Conservation (phyloP, 2,797 vertebrate genomes). For the Peromyscus nudipes region DNA sequence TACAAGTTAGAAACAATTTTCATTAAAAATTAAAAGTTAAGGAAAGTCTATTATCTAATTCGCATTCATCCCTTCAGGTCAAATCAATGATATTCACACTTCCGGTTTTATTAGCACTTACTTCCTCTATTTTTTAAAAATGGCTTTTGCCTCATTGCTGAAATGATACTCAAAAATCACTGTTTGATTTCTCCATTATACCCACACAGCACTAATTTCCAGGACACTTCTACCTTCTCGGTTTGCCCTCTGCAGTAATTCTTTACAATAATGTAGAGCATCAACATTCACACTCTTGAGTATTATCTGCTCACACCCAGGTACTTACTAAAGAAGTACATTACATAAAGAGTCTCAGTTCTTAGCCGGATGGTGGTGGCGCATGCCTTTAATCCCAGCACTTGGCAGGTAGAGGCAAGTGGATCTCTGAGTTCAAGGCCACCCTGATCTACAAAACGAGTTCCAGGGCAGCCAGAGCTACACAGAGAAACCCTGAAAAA, state of each 20-base stretch:
- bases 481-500: neutral
- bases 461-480: neutral
- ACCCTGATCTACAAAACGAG: neutral
- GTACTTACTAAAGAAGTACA: neutral
- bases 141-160: neutral
- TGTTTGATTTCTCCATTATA: neutral
- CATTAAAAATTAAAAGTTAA: neutral
- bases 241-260: slow-evolving; percentile 3
- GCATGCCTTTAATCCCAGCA: neutral
- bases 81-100: slow-evolving; percentile 10
- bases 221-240: neutral
- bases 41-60: slow-evolving; percentile 19
- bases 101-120: slow-evolving; percentile 33
- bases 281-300: neutral
- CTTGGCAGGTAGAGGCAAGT: neutral
- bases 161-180: slow-evolving; percentile 55
- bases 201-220: slow-evolving; percentile 47
- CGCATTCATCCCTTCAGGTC: slow-evolving; percentile 10
- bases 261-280: neutral
- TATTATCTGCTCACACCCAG: neutral
- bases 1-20: slow-evolving; percentile 2
- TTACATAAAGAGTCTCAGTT: neutral
- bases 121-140: slow-evolving; percentile 8
- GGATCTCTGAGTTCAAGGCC: neutral
- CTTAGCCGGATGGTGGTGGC: neutral